phyloP scores from a whole-genome alignment of 2,113 vertebrate genomes.

The Cranoglanis bouderius region DNA sequence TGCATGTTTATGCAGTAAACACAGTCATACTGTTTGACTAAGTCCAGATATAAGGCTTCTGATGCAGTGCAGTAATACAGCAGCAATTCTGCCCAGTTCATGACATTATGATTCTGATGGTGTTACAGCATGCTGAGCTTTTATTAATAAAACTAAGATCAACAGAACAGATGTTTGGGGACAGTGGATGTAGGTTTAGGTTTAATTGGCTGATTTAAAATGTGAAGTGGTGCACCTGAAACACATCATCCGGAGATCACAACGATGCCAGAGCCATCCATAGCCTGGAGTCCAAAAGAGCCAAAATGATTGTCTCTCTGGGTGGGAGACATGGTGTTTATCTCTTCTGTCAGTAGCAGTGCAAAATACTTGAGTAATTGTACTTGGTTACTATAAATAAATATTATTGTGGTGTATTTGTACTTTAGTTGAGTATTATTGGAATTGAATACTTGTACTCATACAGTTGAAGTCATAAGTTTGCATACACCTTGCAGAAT shows the following conservation, averaged over 20 bases:
- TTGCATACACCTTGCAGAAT: too few species aligned
- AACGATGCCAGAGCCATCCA: not conserved
- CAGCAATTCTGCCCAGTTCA: not conserved
- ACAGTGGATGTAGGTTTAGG: not conserved
- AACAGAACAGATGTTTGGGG: not conserved
- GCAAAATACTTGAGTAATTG: not conserved
- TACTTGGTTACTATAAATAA: not conserved
- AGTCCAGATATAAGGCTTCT: not conserved
- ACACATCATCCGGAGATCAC: not conserved
- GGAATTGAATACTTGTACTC: not conserved
- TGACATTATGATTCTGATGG: conserved; percentile 1
- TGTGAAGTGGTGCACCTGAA: not conserved
- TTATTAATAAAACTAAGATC: not conserved
- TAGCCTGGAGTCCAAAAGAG: not conserved
- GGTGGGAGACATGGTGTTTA: not conserved
- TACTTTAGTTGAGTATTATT: not conserved
- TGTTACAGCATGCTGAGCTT: not conserved
- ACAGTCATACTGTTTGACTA: not conserved
- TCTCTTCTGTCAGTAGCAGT: not conserved
- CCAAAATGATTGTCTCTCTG: not conserved
- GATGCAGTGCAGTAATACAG: not conserved
- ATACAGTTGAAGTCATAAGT: not conserved
- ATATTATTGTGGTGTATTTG: not conserved
- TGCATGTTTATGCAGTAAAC: conserved; percentile 3
- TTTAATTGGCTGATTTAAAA: conserved; percentile 8